Conservation (phyloP, 1,140 invertebrate genomes). For the Diorhabda elongata region DNA sequence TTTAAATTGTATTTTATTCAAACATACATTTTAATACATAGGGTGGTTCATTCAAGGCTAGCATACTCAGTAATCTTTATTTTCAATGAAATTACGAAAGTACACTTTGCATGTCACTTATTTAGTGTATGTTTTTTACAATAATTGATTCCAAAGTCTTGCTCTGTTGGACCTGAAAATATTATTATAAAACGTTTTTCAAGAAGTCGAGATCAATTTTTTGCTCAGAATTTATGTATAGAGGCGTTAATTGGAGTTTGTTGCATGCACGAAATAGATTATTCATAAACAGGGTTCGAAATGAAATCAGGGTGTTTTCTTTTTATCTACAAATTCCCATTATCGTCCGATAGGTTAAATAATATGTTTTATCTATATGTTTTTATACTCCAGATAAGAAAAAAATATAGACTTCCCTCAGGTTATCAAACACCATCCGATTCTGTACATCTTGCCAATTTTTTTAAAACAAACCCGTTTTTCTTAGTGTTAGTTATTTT, state of each 20-base stretch:
- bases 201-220: neutral
- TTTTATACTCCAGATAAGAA: constrained; percentile 2
- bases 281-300: neutral
- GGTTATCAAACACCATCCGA: constrained; percentile 11
- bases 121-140: no score
- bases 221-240: neutral
- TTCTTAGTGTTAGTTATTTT: constrained; percentile 21
- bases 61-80: no score
- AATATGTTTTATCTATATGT: neutral
- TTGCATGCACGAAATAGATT: neutral
- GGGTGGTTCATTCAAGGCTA: no score
- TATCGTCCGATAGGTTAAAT: neutral
- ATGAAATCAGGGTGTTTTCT: constrained; percentile 7
- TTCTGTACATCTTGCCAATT: constrained; percentile 24
- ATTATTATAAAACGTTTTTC: no score
- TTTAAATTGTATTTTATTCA: no score
- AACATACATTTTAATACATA: no score
- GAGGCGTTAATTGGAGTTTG: neutral
- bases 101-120: no score
- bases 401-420: constrained; percentile 14
- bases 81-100: no score
- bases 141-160: no score
- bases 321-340: neutral
- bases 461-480: constrained; percentile 2
- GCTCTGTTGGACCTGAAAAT: no score